Conservation (phyloP, 2,113 vertebrate species). For the Ptyas mucosa region DNA sequence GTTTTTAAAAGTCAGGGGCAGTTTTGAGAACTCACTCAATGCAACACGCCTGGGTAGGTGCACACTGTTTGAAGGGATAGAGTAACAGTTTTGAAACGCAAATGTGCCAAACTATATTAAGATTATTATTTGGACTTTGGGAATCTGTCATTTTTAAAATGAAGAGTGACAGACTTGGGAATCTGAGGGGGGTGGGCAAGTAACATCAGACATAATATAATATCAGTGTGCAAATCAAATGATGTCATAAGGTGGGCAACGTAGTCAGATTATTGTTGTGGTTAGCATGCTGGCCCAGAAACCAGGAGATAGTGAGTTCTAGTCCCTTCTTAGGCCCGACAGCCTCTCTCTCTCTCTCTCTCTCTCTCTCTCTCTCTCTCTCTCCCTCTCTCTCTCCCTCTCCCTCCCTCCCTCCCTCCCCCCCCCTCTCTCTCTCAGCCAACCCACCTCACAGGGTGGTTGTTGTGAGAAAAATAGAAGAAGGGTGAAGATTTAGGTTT, state of each 20-base stretch:
- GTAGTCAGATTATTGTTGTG: not conserved
- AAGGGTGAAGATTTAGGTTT: no score
- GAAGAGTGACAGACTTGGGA: not conserved
- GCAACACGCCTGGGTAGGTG: not conserved
- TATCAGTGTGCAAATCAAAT: not conserved
- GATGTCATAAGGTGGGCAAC: not conserved
- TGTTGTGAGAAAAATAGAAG: no score
- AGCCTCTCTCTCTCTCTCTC: not conserved
- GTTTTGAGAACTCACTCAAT: not conserved
- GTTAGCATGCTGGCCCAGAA: not conserved
- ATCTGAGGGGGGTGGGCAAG: not conserved
- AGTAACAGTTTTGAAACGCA: not conserved
- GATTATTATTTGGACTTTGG: not conserved
- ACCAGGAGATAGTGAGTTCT: not conserved
- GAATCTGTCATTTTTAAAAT: not conserved
- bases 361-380: no score
- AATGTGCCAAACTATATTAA: not conserved
- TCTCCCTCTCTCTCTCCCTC: no score
- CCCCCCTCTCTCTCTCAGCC: no score
- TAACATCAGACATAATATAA: not conserved
- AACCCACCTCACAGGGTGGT: no score
- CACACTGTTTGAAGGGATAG: not conserved
- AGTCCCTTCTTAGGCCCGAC: accelerated
- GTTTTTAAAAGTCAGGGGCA: not conserved
- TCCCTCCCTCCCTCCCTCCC: no score